These are phyloP conservation scores for Leucophora obtusa DNA, from an alignment of 2,888 invertebrate genomes.

Conservation along the genomic window DNA sequence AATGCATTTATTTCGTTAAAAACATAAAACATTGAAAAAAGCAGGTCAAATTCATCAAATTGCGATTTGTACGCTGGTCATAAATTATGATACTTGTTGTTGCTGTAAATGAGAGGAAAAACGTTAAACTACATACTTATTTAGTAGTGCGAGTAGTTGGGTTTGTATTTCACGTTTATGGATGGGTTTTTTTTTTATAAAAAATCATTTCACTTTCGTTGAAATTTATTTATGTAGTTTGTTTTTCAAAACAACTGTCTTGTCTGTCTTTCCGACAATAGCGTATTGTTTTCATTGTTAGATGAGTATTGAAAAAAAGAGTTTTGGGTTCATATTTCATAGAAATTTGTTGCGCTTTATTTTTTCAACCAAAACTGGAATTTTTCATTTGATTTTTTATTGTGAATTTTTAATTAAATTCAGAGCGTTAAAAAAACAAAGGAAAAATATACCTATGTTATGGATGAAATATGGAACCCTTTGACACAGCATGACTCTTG, in stretches of 20 bases:
- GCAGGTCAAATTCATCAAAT: slow-evolving; percentile 63
- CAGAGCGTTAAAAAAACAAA: slow-evolving; percentile 54
- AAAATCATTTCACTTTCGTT: slow-evolving; percentile 60
- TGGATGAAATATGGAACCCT: slow-evolving; percentile 23
- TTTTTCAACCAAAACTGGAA: slow-evolving; percentile 58
- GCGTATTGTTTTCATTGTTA: background rate
- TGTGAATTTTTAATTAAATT: slow-evolving; percentile 51
- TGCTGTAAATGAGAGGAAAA: slow-evolving; percentile 25
- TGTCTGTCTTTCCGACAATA: slow-evolving; percentile 8
- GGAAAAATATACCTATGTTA: slow-evolving; percentile 12
- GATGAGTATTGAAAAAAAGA: background rate
- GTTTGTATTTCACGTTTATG: slow-evolving; percentile 46
- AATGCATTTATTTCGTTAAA: background rate
- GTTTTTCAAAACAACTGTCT: background rate
- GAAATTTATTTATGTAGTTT: slow-evolving; percentile 7
- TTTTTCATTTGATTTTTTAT: slow-evolving; percentile 18
- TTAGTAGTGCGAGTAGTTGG: background rate
- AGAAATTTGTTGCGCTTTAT: slow-evolving; percentile 60
- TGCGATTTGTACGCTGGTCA: slow-evolving; percentile 61
- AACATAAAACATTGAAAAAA: slow-evolving; percentile 38
- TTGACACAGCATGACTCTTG: slow-evolving; percentile 44
- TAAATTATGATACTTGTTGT: slow-evolving; percentile 53
- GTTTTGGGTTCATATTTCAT: slow-evolving; percentile 42
- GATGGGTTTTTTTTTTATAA: slow-evolving; percentile 9
- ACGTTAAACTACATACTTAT: slow-evolving; percentile 3